Base-by-base conservation (phyloP, 2,113 vertebrate genomes). In the Baryphthengus martii region DNA sequence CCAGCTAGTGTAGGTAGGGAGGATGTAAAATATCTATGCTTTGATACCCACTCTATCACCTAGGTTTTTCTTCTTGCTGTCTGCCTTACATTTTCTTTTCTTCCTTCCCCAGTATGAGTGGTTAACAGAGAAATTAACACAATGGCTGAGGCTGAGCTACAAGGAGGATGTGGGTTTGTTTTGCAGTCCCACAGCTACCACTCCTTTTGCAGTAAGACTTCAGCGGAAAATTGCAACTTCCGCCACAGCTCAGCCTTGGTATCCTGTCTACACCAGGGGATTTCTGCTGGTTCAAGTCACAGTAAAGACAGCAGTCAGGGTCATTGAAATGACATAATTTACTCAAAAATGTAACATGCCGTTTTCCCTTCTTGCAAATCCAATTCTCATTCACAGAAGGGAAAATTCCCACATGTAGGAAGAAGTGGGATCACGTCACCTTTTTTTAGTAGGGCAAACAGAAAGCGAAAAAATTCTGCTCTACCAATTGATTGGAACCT, bases 131-230 rank as follows among this genome's bases (percentile, higher is more conserved):
- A 49, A 66, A 15, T 0, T 7, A 75, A 11, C 45, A 45, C 0
- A 0, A 7, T 19, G 1, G 1, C 78, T 70, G 84, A 70, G 75
- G 70, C 3, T 55, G 24, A 45, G 70, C 74, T 73, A 4, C 37
- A 33, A 67, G 75, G 88, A 96, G 91, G 93, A 96, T 94, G 95
- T 95, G 94, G 94, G 76, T 63, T 92, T 33, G 19, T 29, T 50
- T 35, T 11, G 74, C 62, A 24, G 6, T 19, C 40, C 74, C 67
- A 11, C 62, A 74, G 85, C 67, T 80, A 63, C 59, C 59, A 4
- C n/a, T 62, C 28, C 6, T 73, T 83, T 53, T 5, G 23, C 66
- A 45, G 91, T 5, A 37, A 58, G 24, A 45, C 40, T 95, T 90
- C 59, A 9, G 89, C 72, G 80, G 87, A 72, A 91, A 85, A 65